Base-by-base conservation (phyloP, 64 coral and sea anemone genomes). In the Platygyra sinensis region DNA sequence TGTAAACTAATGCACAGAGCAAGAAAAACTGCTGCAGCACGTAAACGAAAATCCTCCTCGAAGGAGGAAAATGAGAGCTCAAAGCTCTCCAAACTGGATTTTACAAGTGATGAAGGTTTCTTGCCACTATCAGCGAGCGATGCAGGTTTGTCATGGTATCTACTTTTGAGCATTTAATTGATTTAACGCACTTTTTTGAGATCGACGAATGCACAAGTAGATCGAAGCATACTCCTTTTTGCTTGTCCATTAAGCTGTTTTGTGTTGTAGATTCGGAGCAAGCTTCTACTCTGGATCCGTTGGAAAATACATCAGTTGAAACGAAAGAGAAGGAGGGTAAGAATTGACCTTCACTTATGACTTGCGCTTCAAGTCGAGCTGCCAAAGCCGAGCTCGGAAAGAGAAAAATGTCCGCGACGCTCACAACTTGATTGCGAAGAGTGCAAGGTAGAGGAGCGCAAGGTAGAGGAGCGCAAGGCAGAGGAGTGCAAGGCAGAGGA, bases 1-100 rank as follows among this genome's bases (percentile, higher is more conserved):
- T 98, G 96, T 76, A 98, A 98, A 24, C 76, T 94, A 12, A 74
- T 98, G 62, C 96, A 98, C 78, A 90, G 80, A 17, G 62, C 36
- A 74, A 88, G 78, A 76, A 77, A 73, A 60, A 17, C 38, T 51
- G 52, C 74, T 17, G 64, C 52, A 24, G 64, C 33, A 25, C 71
- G 80, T 55, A 98, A 92, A 76, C 57, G 96, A 52, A 87, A 94
- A 13, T 81, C 81, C 28, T 64, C 73, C 28, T 10, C 24, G 14
- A 83, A 62, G 13, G 61, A 89, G 52, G 89, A 89, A 24, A 65
- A 74, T 12, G 49, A 72, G 17, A 51, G 46, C 52, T 42, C 55
- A 17, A 91, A 89, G 64, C 10, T 50, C 39, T 33, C 86, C 18
- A 84, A 87, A 77, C 32, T 72, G 49, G 78, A 82, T n/a, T 75